Evolutionary conservation across 1,140 invertebrate genomes (phyloP).

Genomic region (Diabrotica virgifera): DNA sequence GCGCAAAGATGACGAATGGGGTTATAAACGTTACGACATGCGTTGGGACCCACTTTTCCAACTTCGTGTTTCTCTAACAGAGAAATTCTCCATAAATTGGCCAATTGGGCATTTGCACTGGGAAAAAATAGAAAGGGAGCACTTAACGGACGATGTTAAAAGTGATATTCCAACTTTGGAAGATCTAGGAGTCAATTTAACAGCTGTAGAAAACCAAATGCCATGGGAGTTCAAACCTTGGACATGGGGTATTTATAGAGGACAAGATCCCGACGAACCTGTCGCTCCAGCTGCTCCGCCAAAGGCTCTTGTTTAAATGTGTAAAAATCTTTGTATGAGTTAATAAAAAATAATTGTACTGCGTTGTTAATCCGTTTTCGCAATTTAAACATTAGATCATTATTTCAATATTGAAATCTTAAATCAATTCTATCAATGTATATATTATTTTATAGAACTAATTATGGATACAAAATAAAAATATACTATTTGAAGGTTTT

Average conservation of each 20-base stretch:
- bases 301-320: conserved; percentile 36
- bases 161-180: conserved; percentile 72
- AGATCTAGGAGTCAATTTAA: conserved; percentile 80
- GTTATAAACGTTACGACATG: conserved; percentile 68
- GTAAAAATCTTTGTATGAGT: not conserved
- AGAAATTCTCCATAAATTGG: conserved; percentile 58
- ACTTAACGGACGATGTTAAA: conserved; percentile 66
- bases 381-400: no score
- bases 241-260: conserved; percentile 65
- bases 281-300: conserved; percentile 65
- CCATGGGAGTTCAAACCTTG: conserved; percentile 72
- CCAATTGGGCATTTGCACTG: conserved; percentile 67
- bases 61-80: conserved; percentile 62
- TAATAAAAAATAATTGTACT: no score
- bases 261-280: conserved; percentile 68
- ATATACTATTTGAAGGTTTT: no score
- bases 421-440: no score
- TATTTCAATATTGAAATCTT: no score
- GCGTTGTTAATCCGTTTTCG: no score
- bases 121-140: conserved; percentile 81
- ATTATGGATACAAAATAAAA: no score
- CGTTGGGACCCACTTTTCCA: conserved; percentile 67
- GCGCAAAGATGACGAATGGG: conserved; percentile 61
- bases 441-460: no score
- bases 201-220: conserved; percentile 71